Percentiles rank a stretch among this genome's conserved stretches.
phyloP scores from a whole-genome alignment of 2,888 invertebrate species.

The Apodemia hepburni region DNA sequence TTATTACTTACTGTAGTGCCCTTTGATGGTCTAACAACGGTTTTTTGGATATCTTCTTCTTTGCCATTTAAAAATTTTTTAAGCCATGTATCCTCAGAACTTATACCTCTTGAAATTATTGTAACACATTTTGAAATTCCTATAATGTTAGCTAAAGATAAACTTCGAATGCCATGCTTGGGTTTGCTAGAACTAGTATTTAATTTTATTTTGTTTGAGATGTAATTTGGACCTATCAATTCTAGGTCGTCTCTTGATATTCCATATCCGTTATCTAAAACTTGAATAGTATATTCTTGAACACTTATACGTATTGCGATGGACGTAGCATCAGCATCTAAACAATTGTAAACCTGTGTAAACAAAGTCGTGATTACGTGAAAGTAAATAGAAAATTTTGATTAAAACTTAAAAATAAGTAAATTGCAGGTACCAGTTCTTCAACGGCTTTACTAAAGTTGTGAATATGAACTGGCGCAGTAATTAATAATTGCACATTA shows the following conservation, averaged over 20 bases:
- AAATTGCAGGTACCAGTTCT: conserved; percentile 75
- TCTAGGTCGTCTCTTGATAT: conserved; percentile 78
- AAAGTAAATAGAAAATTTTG: not conserved
- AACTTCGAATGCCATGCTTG: conserved; percentile 84
- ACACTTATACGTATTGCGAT: conserved; percentile 85
- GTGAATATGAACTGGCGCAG: conserved; percentile 79
- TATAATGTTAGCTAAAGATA: conserved; percentile 83
- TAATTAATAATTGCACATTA: conserved; percentile 72
- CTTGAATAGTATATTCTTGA: conserved; percentile 82
- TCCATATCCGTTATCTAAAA: conserved; percentile 89
- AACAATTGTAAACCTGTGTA: conserved; percentile 83
- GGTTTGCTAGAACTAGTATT: conserved; percentile 32
- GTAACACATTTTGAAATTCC: conserved; percentile 77
- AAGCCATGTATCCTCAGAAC: conserved; percentile 72
- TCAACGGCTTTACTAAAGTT: conserved; percentile 80
- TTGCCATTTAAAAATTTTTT: conserved; percentile 78
- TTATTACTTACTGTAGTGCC: conserved; percentile 83
- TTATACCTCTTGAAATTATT: conserved; percentile 74
- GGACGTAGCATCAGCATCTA: conserved; percentile 85
- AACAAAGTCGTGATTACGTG: not conserved
- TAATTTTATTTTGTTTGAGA: conserved; percentile 78
- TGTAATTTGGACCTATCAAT: conserved; percentile 79
- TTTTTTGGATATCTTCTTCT: conserved; percentile 45
- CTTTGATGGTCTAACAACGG: conserved; percentile 75
- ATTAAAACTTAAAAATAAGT: not conserved